These are phyloP conservation scores for Drosophila repleta DNA, from an alignment of 1,140 invertebrate species.

Conservation along the genomic window DNA sequence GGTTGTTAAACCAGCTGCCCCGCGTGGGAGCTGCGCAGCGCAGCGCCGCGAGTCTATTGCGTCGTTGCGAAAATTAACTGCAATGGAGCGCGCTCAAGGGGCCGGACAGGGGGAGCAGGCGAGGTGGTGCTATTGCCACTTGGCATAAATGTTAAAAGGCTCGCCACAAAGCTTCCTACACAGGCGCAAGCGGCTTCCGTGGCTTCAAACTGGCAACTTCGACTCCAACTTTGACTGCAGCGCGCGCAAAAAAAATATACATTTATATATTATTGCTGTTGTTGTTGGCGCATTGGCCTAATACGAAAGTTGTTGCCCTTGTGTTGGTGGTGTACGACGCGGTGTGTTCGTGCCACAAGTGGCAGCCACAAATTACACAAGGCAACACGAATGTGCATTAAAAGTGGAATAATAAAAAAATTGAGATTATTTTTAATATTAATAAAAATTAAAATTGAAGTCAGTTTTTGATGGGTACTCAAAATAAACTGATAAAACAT, in stretches of 20 bases:
- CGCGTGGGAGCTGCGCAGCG: constrained; percentile 64
- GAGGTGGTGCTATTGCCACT: constrained; percentile 21
- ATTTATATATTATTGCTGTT: constrained; percentile 23
- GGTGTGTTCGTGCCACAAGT: constrained; percentile 70
- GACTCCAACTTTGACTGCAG: constrained; percentile 32
- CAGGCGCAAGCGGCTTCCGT: constrained; percentile 52
- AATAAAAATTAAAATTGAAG: too few species aligned
- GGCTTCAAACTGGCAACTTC: constrained; percentile 39
- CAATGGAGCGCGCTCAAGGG: constrained; percentile 39
- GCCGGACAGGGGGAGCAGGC: neutral
- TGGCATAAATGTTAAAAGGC: constrained; percentile 67
- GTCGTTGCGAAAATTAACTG: constrained; percentile 76
- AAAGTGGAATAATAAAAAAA: too few species aligned
- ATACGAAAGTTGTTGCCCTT: constrained; percentile 83
- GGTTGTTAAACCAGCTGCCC: constrained; percentile 72
- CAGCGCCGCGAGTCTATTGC: constrained; percentile 64
- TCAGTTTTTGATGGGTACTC: too few species aligned
- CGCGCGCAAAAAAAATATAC: constrained; percentile 33
- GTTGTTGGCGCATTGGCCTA: constrained; percentile 59
- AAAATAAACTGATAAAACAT: too few species aligned
- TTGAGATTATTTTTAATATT: too few species aligned
- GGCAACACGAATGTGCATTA: constrained; percentile 12
- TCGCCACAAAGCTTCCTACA: constrained; percentile 69
- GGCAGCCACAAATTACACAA: constrained; percentile 62
- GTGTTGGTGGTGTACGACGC: constrained; percentile 58